Conservation (phyloP, 2,888 invertebrate genomes). For the Chalcis sispes region DNA sequence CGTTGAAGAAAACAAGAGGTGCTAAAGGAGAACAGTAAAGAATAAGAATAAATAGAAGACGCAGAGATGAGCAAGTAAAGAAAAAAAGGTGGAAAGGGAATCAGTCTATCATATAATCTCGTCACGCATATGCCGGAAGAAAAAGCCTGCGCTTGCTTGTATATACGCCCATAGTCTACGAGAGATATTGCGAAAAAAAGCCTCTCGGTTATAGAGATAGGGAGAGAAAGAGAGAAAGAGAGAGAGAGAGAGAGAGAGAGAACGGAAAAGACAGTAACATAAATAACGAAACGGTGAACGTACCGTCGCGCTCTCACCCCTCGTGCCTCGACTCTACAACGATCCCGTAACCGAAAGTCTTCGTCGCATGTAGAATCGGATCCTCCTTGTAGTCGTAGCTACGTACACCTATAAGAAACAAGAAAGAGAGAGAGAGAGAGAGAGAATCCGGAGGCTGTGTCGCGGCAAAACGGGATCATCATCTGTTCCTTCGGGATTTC, state of each 20-base stretch:
- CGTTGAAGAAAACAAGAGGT: slow-evolving; percentile 26
- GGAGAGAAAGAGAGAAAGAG: slow-evolving; percentile 22
- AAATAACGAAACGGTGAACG: slow-evolving; percentile 60
- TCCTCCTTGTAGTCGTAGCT: slow-evolving; percentile 1
- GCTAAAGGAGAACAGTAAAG: slow-evolving; percentile 20
- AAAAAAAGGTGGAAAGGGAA: not conserved
- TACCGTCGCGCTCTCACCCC: slow-evolving; percentile 45
- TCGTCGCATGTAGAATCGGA: slow-evolving; percentile 22
- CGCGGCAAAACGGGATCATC: slow-evolving; percentile 71
- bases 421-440: slow-evolving; percentile 11
- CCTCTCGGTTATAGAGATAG: no score
- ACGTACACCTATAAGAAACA: not conserved
- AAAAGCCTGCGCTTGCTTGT: slow-evolving; percentile 21
- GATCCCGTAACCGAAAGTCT: slow-evolving; percentile 70
- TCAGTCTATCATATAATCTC: slow-evolving; percentile 3
- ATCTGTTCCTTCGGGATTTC: slow-evolving; percentile 71
- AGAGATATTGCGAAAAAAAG: no score
- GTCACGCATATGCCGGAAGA: slow-evolving; percentile 34
- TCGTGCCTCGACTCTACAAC: slow-evolving; percentile 59
- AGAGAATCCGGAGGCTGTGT: slow-evolving; percentile 48
- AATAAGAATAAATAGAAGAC: no score
- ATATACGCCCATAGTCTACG: not conserved
- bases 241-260: not conserved
- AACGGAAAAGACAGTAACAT: slow-evolving; percentile 45
- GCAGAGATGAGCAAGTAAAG: not conserved